phyloP scores from a whole-genome alignment of 2,113 vertebrate species.

The Pontoporia blainvillei region DNA sequence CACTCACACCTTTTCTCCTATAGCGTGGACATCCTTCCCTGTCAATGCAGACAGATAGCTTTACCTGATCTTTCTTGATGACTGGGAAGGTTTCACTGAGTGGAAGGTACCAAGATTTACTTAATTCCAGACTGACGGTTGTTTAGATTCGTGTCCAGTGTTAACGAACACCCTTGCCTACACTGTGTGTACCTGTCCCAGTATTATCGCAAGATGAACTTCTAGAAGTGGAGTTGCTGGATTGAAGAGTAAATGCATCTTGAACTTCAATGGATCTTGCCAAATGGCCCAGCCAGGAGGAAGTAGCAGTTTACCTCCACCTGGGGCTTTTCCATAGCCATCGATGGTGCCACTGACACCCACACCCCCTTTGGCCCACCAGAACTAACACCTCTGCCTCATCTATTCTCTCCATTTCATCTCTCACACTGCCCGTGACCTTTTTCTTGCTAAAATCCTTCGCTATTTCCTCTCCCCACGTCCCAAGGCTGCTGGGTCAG shows the following conservation, averaged over 20 bases:
- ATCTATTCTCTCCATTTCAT: no score
- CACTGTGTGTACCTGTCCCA: accelerated
- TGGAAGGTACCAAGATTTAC: not conserved
- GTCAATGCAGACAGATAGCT: accelerated
- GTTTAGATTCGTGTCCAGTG: accelerated
- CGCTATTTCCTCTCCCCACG: not conserved
- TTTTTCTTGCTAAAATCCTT: not conserved
- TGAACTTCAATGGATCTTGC: not conserved
- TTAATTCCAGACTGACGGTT: not conserved
- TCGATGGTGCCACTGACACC: not conserved
- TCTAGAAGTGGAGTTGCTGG: not conserved
- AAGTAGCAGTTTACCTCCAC: accelerated
- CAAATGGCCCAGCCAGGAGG: not conserved
- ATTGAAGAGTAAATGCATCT: accelerated
- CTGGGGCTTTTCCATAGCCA: not conserved
- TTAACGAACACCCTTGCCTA: not conserved
- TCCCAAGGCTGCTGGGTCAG: not conserved
- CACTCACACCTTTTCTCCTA: accelerated
- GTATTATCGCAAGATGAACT: not conserved
- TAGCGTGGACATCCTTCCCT: accelerated
- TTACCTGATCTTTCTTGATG: not conserved
- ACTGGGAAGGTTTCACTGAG: not conserved
- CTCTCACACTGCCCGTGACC: not conserved
- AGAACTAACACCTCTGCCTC: not conserved
- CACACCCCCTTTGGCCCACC: no score